These are phyloP conservation scores for Steinernema feltiae DNA, from an alignment of 1,140 invertebrate genomes.

Conservation along the genomic window DNA sequence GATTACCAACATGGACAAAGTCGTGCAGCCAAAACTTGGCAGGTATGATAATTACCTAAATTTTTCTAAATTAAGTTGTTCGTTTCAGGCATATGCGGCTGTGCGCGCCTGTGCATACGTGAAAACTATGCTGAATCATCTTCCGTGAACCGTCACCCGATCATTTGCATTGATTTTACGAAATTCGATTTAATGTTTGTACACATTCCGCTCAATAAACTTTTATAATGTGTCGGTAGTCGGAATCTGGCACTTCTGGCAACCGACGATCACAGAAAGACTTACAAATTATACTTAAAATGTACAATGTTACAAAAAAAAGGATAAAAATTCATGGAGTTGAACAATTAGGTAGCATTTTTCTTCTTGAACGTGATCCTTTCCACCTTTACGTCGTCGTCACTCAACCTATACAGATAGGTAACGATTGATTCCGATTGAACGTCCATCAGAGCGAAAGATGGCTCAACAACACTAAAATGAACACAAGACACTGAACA, in stretches of 20 bases:
- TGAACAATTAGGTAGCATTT: neutral
- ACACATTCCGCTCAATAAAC: no score
- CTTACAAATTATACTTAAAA: neutral
- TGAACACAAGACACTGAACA: conserved; percentile 24
- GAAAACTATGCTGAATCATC: neutral
- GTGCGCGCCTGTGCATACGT: conserved; percentile 22
- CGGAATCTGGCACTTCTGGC: no score
- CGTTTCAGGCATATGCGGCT: conserved; percentile 34
- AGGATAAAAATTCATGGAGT: neutral
- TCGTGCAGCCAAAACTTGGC: conserved; percentile 44
- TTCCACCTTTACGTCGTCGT: conserved; percentile 97
- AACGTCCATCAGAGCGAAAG: conserved; percentile 97
- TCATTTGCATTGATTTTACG: neutral
- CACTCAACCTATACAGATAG: conserved; percentile 94
- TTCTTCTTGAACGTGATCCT: conserved; percentile 73
- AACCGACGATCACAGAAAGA: no score
- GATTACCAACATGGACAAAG: conserved; percentile 83
- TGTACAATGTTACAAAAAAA: neutral
- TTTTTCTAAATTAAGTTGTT: neutral
- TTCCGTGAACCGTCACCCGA: no score
- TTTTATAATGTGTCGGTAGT: no score
- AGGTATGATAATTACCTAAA: conserved; percentile 25
- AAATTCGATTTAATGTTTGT: neutral
- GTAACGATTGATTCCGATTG: conserved; percentile 93
- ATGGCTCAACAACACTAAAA: conserved; percentile 80